Base-by-base conservation (phyloP, 2,888 invertebrate genomes). In the Tenthredo notha region DNA sequence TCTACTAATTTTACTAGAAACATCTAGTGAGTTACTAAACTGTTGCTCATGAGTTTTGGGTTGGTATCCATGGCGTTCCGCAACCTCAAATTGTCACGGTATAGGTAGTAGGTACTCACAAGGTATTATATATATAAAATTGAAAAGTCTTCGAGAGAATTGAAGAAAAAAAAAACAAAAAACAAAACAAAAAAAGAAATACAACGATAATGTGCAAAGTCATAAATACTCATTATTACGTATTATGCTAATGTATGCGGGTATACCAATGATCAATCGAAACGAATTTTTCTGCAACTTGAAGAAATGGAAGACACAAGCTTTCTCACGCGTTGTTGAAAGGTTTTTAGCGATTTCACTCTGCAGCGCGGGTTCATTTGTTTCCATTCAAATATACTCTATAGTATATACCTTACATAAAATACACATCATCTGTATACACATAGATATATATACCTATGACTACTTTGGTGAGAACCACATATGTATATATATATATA, bases 281-380 rank as follows among this genome's bases (percentile, higher is more conserved):
- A n/a, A 29, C 7, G n/a, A 18, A 50, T 50, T 50, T 50, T 50
- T 50, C 18, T 50, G 50, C 50, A 50, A 4, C 50, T 50, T 50
- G 6, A 6, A 70, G 18, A 70, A 70, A 18, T 70, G 33, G 33
- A 67, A 33, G 33, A 67, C 29, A 25, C 10, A 37, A 40, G 80
- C 80, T 80, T 80, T 80, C 80, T 80, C 80, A 80, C 40, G 80
- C 21, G 21, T 80, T 61, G 50, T 80, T 61, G 25, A 61, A 58
- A 80, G 40, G 40, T 58, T 80, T 80, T 80, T 80, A 80, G 40
- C 80, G 80, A 80, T 80, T 80, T 80, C 80, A 80, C 80, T 80
- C 40, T 37, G 58, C 80, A 21, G 67, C 67, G 80, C 43, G 7
- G 80, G 80, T 80, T 80, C 40, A 80, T 80, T 80, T 61, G 80